Base-by-base conservation (phyloP, 2,888 invertebrate species). In the Cryptus armator region DNA sequence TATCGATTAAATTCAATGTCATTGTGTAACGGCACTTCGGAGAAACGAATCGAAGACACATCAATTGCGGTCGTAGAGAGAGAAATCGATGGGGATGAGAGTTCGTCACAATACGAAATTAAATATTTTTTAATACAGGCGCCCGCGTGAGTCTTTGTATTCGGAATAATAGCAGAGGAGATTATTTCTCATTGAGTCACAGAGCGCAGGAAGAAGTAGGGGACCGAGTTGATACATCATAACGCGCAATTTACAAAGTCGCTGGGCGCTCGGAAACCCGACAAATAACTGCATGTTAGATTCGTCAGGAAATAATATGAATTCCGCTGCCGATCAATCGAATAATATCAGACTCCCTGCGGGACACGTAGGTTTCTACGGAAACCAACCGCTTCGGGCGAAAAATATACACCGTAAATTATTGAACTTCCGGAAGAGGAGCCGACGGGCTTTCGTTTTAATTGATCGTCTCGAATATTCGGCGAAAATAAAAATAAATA, bases 401-500 rank as follows among this genome's bases (percentile, higher is more conserved):
- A 37, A 37, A 7, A 37, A 37, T 9, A 9, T 7, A 9, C 37
- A 37, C 7, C 37, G 2, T 37, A 37, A 37, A 37, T 9, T 37
- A 37, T 37, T 37, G 37, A 5, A 9, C 37, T 37, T 37, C 9
- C 37, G 37, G 37, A 37, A 5, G 7, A 37, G 5, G 9, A 2
- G 37, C 37, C 37, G 37, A 37, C 7, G 6, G 37, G 37, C 9
- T 9, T 5, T 1, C 37, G 7, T 37, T 37, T 74, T 37, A 78
- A 68, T 59, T 59, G 71, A 19, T n/a, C 43, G 5, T 32, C 24
- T 43, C 43, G 62, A 79, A 1, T 29, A 62, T 77, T 68, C 67
- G 44, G 14, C 14, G 59, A 48, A 75, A 62, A 2, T 29, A 16
- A 19, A 14, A 37, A 79, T 32, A 48, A 46, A 74, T n/a, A 24